A percentile compares a stretch with the other conserved stretches of the same genome.
Conservation (phyloP, 2,888 invertebrate species). For the Uropetala carovei region DNA sequence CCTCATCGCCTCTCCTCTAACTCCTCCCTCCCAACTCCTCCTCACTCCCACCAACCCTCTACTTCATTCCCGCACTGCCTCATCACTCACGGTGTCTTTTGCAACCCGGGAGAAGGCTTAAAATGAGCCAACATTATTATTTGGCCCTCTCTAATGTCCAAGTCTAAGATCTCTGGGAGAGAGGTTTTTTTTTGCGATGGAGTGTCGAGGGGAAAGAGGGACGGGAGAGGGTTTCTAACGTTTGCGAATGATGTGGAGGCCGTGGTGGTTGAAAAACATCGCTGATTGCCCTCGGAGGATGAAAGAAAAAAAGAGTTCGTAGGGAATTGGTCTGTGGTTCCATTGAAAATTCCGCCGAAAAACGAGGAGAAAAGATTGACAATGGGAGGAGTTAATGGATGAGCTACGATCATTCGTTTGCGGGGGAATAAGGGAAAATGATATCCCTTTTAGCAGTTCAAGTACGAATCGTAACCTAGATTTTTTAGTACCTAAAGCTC, state of each 20-base stretch:
- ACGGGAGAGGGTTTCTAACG: background rate
- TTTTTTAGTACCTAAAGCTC: too few relatives aligned
- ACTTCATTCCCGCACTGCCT: background rate
- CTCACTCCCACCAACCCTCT: background rate
- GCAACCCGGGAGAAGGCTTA: background rate
- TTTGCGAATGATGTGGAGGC: background rate
- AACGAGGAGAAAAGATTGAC: too few relatives aligned
- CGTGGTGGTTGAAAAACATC: too few relatives aligned
- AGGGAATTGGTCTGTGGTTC: too few relatives aligned
- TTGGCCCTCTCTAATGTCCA: background rate
- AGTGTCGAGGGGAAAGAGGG: background rate
- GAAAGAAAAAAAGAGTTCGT: too few relatives aligned
- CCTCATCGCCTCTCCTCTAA: background rate
- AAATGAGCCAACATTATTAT: constrained; percentile 25
- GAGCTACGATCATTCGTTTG: too few relatives aligned
- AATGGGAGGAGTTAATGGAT: too few relatives aligned
- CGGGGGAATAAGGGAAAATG: too few relatives aligned
- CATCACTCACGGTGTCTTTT: constrained; percentile 2
- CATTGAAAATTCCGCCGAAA: too few relatives aligned
- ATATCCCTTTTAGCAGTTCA: too few relatives aligned
- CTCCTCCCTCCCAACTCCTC: background rate
- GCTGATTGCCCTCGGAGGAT: too few relatives aligned
- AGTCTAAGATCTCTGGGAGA: background rate
- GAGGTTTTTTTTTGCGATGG: background rate
- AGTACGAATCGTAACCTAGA: too few relatives aligned